Evolutionary conservation across 2,888 invertebrate species (phyloP).

Genomic region (Lithophane socia): DNA sequence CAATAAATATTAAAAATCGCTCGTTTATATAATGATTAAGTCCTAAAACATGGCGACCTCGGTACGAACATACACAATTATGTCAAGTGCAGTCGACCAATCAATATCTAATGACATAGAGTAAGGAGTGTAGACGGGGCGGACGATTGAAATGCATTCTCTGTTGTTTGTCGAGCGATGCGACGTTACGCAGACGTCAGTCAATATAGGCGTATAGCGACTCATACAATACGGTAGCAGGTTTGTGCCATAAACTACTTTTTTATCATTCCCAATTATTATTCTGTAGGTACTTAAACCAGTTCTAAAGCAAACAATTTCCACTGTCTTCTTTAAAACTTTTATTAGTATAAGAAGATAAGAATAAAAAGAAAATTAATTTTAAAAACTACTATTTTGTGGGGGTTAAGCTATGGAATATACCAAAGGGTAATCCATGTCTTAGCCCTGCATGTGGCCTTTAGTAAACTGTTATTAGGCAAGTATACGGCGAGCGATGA

Average conservation of each 20-base stretch:
- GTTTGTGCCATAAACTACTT: background rate
- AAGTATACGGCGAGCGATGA: constrained; percentile 50
- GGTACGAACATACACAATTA: constrained; percentile 61
- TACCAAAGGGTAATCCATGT: background rate
- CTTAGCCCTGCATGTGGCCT: background rate
- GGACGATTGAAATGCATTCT: background rate
- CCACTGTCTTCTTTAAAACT: background rate
- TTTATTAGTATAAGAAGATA: no score
- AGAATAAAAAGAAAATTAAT: background rate
- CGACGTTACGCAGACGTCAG: background rate
- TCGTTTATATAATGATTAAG: constrained; percentile 49
- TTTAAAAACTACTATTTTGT: background rate
- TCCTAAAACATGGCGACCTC: constrained; percentile 59
- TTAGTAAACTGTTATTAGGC: constrained; percentile 33
- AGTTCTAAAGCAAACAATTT: background rate
- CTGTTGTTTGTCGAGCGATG: background rate
- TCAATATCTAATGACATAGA: constrained; percentile 64
- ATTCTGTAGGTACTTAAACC: background rate
- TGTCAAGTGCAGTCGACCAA: constrained; percentile 75
- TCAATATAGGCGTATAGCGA: background rate
- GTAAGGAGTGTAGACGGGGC: constrained; percentile 28
- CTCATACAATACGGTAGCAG: background rate
- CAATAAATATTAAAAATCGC: constrained; percentile 46
- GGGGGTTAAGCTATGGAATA: background rate
- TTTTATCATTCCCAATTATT: no score